Conservation (phyloP, 2,888 invertebrate genomes). For the Eupelmus urozonus region DNA sequence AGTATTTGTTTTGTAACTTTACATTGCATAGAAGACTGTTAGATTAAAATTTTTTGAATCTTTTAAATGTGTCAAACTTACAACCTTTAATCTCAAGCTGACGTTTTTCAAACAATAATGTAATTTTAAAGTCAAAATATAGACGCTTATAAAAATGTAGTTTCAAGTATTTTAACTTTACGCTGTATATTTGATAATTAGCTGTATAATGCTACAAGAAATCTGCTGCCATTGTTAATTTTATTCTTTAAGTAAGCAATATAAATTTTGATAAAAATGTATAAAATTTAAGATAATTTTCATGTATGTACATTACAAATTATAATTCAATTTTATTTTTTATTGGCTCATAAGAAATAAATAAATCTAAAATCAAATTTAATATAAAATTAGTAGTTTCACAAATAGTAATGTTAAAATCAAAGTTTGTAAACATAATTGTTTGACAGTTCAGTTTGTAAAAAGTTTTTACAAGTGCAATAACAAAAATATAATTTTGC, state of each 20-base stretch:
- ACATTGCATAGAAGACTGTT: slow-evolving; percentile 54
- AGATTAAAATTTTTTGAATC: slow-evolving; percentile 25
- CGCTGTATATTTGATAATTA: too few relatives aligned
- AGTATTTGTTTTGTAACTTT: slow-evolving; percentile 55
- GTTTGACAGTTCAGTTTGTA: slow-evolving; percentile 32
- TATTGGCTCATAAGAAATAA: neutral
- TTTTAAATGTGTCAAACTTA: neutral
- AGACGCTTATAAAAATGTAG: too few relatives aligned
- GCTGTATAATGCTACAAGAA: neutral
- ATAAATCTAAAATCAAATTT: slow-evolving; percentile 23
- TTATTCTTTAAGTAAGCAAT: neutral
- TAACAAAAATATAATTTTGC: slow-evolving; percentile 21
- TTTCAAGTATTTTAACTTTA: neutral
- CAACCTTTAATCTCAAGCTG: too few relatives aligned
- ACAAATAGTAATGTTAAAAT: slow-evolving; percentile 15
- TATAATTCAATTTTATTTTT: slow-evolving; percentile 6
- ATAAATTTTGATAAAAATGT: slow-evolving; percentile 41
- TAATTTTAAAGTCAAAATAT: too few relatives aligned
- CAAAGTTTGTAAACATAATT: slow-evolving; percentile 29
- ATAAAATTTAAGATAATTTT: slow-evolving; percentile 16
- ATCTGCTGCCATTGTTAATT: slow-evolving; percentile 35
- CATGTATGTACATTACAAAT: neutral
- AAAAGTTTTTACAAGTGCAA: slow-evolving; percentile 16
- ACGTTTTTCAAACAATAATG: too few relatives aligned
- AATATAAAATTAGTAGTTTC: slow-evolving; percentile 18